These are phyloP conservation scores for Bombus sibiricus DNA, from an alignment of 1,140 invertebrate species.

Conservation along the genomic window DNA sequence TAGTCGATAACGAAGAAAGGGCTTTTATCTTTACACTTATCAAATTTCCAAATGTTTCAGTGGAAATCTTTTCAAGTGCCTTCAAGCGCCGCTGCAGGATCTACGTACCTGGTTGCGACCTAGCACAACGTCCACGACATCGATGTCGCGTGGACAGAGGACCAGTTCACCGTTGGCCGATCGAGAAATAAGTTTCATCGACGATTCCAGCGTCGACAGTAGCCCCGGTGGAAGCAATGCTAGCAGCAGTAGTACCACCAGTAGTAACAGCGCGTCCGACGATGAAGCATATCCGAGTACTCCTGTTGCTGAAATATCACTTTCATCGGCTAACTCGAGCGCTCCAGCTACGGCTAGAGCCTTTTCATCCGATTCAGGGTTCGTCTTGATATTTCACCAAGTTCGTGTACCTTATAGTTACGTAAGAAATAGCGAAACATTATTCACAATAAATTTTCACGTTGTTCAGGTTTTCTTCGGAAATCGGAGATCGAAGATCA, in stretches of 20 bases:
- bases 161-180: constrained; percentile 74
- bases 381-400: constrained; percentile 47
- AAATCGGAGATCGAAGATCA: constrained; percentile 79
- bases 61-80: constrained; percentile 84
- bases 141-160: constrained; percentile 68
- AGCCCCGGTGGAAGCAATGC: constrained; percentile 56
- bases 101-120: constrained; percentile 84
- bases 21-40: background rate
- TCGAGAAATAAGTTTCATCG: constrained; percentile 74
- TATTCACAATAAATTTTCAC: background rate
- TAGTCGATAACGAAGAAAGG: too few relatives aligned
- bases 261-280: constrained; percentile 76
- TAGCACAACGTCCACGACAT: constrained; percentile 74
- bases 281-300: constrained; percentile 75
- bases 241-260: constrained; percentile 58
- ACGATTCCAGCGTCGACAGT: constrained; percentile 70
- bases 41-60: constrained; percentile 71
- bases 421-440: too few relatives aligned
- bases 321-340: constrained; percentile 74
- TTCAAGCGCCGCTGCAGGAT: constrained; percentile 84
- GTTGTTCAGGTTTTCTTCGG: constrained; percentile 78
- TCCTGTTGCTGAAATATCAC: constrained; percentile 71
- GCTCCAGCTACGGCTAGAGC: constrained; percentile 75
- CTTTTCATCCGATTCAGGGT: constrained; percentile 84
- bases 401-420: background rate